Base-by-base conservation (phyloP, 2,113 vertebrate species). In the Peromyscus californicus region DNA sequence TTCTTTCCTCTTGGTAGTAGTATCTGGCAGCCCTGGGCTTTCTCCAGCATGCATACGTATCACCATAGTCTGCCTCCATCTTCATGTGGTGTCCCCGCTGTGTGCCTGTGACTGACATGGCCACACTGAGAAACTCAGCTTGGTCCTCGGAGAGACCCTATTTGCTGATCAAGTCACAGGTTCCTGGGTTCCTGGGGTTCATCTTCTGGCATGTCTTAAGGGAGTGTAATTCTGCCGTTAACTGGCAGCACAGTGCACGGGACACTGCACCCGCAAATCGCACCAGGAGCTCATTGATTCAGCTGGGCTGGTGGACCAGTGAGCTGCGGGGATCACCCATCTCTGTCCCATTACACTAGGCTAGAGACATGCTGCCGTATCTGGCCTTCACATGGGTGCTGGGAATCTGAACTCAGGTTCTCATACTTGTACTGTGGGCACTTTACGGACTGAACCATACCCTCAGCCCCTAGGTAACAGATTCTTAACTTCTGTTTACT, bases 31-130 rank as follows among this genome's bases (percentile, higher is more conserved):
- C 36, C 45, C 7, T 45, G 7, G 29, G 2, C 2, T 4, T 57
- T 54, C 54, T 54, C 45, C 8, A 39, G 54, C 42, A 8, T 8
- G 33, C 6, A 1, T 3, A 1, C 7, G 8, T 36, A 2, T 10
- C 31, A 5, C 9, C 16, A 0, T 1, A 1, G 21, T 76, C 61
- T 39, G 12, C 39, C 72, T 80, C 48, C 7, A 59, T 57, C 10
- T n/a, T 74, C 31, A 1, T 26, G 0, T 7, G 5, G 24, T 3
- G 0, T 36, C 7, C 42, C 26, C 5, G 11, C 9, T 8, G 2
- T 8, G 11, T 54, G 51, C 42, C 24, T 33, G 16, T 45, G 16
- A 33, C 26, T 22, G 19, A 69, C 42, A 48, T 21, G 42, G 17
- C 31, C 63, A 86, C 63, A 86, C 10, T 48, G 42, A 86, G 42